A percentile compares a stretch with the other conserved stretches of the same genome.
Conservation (phyloP, 1,140 invertebrate genomes). For the Eulimnadia texana region DNA sequence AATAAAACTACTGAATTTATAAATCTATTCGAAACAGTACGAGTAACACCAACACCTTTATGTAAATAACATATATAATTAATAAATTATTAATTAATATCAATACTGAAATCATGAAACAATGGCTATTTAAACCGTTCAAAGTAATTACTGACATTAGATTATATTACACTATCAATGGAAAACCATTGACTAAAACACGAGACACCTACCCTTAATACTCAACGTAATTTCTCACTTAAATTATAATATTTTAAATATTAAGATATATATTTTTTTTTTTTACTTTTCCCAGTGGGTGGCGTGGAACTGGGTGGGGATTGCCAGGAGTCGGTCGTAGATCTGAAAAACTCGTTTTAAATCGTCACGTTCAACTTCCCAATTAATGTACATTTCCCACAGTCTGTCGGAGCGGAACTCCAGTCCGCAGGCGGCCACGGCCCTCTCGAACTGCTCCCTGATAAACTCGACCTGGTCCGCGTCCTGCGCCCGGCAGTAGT, state of each 20-base stretch:
- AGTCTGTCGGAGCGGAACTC: slow-evolving; percentile 61
- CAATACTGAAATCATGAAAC: too few relatives aligned
- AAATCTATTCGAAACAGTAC: neutral
- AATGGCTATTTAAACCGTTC: too few relatives aligned
- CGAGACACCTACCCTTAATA: too few relatives aligned
- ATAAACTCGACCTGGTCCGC: slow-evolving; percentile 61
- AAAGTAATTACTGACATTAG: neutral
- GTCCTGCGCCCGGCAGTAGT: slow-evolving; percentile 61
- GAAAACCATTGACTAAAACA: too few relatives aligned
- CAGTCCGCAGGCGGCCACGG: slow-evolving; percentile 72
- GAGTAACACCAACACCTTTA: neutral
- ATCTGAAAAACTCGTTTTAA: slow-evolving; percentile 31
- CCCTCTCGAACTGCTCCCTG: slow-evolving; percentile 69
- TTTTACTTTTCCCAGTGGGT: slow-evolving; percentile 43
- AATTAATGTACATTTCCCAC: slow-evolving; percentile 40
- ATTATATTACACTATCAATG: too few relatives aligned
- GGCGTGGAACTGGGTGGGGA: slow-evolving; percentile 38
- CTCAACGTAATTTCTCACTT: too few relatives aligned
- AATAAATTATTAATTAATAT: too few relatives aligned
- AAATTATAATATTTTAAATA: too few relatives aligned
- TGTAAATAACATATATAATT: neutral
- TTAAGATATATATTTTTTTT: neutral
- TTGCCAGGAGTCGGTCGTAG: slow-evolving; percentile 36
- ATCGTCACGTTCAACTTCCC: slow-evolving; percentile 33
- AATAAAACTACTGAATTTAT: too few relatives aligned